Evolutionary conservation across 1,140 invertebrate species (phyloP), one percentile per base, ranked within the genome.

Genomic region (Prorops nasuta): DNA sequence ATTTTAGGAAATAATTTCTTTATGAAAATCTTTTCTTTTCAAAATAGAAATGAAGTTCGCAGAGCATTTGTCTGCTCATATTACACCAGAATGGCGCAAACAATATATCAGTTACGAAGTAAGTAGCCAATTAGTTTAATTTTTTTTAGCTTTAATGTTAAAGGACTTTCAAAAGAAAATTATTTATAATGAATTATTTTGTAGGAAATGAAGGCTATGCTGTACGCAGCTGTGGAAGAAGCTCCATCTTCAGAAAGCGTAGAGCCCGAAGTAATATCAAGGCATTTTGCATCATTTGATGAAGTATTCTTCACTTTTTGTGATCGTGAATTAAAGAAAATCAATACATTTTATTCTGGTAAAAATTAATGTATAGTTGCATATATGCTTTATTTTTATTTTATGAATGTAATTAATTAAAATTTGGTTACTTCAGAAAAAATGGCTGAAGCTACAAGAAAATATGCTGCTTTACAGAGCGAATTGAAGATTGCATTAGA

Each of bases 61-160:
- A 3, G 94, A 98, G 74, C 94, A 98, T 81, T 80, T 98, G 45
- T 86, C 89, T 55, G 93, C 94, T 51, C 96, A 98, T 69, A 95
- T 98, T 63, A 98, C 96, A 47, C 96, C 96, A 21, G 95, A 98
- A 82, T 98, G 96, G 96, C 85, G 94, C 49, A 98, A 97, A 77
- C 96, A 98, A 75, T 98, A 98, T 69, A 98, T 99, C 60, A 91
- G 91, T 67, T 98, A 98, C 82, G 96, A 98, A 86, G 95, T 92
- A 83, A 78, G 61, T 3, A 24, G 36, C 16, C 15, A 21, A 45
- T 45, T 45, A n/a, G n/a, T n/a, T n/a, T n/a, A n/a, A n/a, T n/a
- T n/a, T 41, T 47, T 34, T 34, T 43, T n/a, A 32, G 31, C n/a
- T 39, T 35, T 38, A 14, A 18, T 40, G 32, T 34, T 42, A 2